Conservation (phyloP, 2,797 vertebrate species). For the Cryptoblepharus egeriae region DNA sequence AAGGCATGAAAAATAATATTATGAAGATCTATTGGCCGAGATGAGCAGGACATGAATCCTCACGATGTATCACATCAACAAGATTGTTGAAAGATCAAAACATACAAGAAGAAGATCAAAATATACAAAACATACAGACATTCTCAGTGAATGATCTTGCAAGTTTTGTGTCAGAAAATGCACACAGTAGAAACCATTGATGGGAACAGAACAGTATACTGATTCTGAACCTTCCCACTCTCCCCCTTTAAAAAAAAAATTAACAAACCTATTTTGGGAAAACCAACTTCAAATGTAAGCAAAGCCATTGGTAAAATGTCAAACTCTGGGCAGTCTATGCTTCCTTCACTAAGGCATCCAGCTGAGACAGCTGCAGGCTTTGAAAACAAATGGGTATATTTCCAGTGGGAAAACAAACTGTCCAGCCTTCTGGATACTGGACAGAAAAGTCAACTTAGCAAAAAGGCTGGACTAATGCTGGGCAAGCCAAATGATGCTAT, state of each 20-base stretch:
- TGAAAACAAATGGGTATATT: conserved; percentile 55
- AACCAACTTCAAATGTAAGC: conserved; percentile 27
- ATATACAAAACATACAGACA: not conserved
- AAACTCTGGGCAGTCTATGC: conserved; percentile 8
- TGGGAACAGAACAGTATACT: conserved; percentile 23
- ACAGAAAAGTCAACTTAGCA: conserved; percentile 65
- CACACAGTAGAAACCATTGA: conserved; percentile 23
- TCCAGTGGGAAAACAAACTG: conserved; percentile 57
- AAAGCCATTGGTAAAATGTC: conserved; percentile 16
- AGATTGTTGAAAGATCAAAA: conserved; percentile 29
- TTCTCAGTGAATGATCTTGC: conserved; percentile 9
- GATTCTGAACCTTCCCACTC: not conserved
- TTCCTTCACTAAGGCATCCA: conserved; percentile 22
- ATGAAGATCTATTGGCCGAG: conserved; percentile 15
- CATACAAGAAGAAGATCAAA: conserved; percentile 8
- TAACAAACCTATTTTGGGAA: not conserved
- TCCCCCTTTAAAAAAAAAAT: not conserved
- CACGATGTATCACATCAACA: not conserved
- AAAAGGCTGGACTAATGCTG: conserved; percentile 56
- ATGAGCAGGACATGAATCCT: conserved; percentile 11
- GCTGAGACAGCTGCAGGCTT: conserved; percentile 56
- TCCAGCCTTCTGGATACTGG: conserved; percentile 63
- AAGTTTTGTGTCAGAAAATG: not conserved
- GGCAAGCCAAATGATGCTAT: conserved; percentile 61
- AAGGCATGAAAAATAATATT: conserved; percentile 17